Percentiles rank a stretch among this genome's conserved stretches.
Conservation (phyloP, 2,797 vertebrate genomes). For the Sebastes dallii region DNA sequence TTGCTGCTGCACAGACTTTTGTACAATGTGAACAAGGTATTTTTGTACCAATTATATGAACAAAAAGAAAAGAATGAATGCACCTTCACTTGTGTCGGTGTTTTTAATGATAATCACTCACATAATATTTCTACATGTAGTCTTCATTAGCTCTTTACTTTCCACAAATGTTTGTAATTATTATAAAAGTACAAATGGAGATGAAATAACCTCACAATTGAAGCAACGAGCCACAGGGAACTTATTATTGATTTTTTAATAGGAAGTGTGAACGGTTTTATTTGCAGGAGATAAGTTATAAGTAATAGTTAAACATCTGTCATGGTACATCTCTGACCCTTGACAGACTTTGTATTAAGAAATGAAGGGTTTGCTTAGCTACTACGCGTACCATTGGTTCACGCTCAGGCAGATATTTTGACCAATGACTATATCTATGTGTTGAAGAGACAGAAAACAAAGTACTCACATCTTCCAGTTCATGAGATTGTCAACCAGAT, state of each 20-base stretch:
- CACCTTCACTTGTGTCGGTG: constrained; percentile 7
- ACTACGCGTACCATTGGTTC: no score
- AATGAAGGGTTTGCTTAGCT: not conserved
- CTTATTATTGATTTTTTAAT: not conserved
- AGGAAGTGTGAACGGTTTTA: not conserved
- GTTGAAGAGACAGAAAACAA: not conserved
- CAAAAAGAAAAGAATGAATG: not conserved
- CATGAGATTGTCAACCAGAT: not conserved
- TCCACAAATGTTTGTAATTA: not conserved
- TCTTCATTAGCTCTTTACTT: not conserved
- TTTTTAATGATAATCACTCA: not conserved
- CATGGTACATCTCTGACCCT: no score
- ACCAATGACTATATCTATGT: not conserved
- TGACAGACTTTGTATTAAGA: not conserved
- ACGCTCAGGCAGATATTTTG: not conserved
- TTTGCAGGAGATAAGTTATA: not conserved
- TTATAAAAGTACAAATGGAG: not conserved
- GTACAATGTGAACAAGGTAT: constrained; percentile 27
- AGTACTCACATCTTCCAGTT: not conserved
- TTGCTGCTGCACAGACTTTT: constrained; percentile 57
- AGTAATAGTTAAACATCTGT: not conserved
- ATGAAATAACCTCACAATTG: not conserved
- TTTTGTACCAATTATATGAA: constrained; percentile 30
- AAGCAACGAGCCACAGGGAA: not conserved
- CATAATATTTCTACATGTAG: not conserved